A percentile compares a stretch with the other conserved stretches of the same genome.
Conservation (phyloP, 1,140 invertebrate genomes). For the Dinoponera quadriceps region DNA sequence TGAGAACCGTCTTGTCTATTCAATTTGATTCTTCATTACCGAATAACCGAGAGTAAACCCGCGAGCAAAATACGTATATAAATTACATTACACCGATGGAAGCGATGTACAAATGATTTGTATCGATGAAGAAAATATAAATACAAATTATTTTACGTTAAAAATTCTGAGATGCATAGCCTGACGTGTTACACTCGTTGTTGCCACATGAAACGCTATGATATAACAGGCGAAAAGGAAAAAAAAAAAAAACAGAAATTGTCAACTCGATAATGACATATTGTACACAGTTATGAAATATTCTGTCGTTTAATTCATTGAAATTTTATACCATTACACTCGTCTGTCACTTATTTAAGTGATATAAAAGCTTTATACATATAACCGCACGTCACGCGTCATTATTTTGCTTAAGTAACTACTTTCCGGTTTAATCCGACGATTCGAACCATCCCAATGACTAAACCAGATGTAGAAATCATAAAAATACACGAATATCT, state of each 20-base stretch:
- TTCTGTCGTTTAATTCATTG: constrained; percentile 60
- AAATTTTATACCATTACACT: constrained; percentile 67
- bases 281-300: constrained; percentile 64
- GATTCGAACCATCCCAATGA: constrained; percentile 16
- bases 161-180: constrained; percentile 45
- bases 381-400: constrained; percentile 37
- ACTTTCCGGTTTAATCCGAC: constrained; percentile 46
- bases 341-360: constrained; percentile 64
- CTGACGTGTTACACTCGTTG: constrained; percentile 17
- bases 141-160: constrained; percentile 60
- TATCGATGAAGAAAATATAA: constrained; percentile 57
- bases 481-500: constrained; percentile 52
- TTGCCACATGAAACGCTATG: constrained; percentile 22
- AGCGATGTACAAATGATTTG: constrained; percentile 61
- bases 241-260: no score
- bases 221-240: constrained; percentile 21
- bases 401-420: constrained; percentile 58
- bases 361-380: constrained; percentile 75
- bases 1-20: constrained; percentile 25
- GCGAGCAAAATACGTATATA: constrained; percentile 11
- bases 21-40: constrained; percentile 35
- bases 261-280: constrained; percentile 44
- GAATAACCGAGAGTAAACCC: constrained; percentile 7
- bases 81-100: constrained; percentile 45
- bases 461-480: constrained; percentile 53